Evolutionary conservation across 1,140 invertebrate species (phyloP), one percentile per base, ranked within the genome.

Genomic region (Fopius arisanus): DNA sequence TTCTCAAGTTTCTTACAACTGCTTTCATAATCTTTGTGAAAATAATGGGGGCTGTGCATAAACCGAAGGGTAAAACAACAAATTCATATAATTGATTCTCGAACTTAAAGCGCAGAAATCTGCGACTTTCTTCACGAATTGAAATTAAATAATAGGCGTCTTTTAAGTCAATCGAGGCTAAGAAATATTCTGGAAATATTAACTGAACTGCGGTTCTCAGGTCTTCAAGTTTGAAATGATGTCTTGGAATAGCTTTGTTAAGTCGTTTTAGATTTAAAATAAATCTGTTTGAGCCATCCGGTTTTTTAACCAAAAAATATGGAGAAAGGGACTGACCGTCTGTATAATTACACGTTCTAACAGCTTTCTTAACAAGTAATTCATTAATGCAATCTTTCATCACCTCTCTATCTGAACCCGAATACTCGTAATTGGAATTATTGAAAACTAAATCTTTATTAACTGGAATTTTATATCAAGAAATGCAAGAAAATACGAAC

Each of bases 1-100:
- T 19, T 31, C 74, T 33, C 23, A 72, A 33, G 6, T 3, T n/a
- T 23, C 71, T 29, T 1, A 41, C 33, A 10, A 72, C 51, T 59
- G 65, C 43, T 54, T 75, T 75, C 19, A 75, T 21, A 12, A 75
- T 29, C 40, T 75, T 72, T 7, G 70, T 72, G 29, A 75, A 72
- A 0, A 72, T 33, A 4, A 48, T 54, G 0, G 68, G 68, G 1
- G 68, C 68, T 21, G 68, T 62, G 1, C 28, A 70, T 62, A 70
- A 29, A 12, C 68, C 67, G n/a, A 70, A 70, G 0, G 67, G 67
- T 31, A 70, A 29, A 33, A 16, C 21, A 29, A 51, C 48, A 62
- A 70, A 70, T 40, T 70, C 29, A 40, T 37, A 70, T 19, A 62
- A 2, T 6, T 59, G 9, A 14, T n/a, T n/a, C 26, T 62, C n/a